Percentiles rank a stretch among this genome's conserved stretches.
These are phyloP conservation scores for Aricia artaxerxes DNA, from an alignment of 2,888 invertebrate species.

Conservation along the genomic window DNA sequence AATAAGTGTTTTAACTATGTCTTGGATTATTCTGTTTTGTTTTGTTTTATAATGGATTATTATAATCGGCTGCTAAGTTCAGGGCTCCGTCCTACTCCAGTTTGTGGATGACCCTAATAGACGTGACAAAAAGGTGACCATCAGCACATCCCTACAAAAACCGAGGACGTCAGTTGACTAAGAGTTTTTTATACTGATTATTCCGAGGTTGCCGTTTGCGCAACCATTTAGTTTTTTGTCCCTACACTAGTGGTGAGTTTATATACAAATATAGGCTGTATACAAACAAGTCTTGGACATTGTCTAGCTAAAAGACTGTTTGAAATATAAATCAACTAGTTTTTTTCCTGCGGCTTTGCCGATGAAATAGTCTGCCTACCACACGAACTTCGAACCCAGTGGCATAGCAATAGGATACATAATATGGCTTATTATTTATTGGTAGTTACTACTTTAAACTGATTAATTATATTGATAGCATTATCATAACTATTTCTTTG, in stretches of 20 bases:
- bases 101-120: constrained; percentile 53
- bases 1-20: too few relatives aligned
- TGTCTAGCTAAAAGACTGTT: not conserved
- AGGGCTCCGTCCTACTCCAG: constrained; percentile 51
- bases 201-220: constrained; percentile 52
- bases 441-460: too few relatives aligned
- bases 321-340: not conserved
- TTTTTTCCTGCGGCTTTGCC: too few relatives aligned
- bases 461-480: too few relatives aligned
- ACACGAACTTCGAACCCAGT: too few relatives aligned
- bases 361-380: too few relatives aligned
- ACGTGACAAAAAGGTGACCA: constrained; percentile 54
- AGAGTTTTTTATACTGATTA: constrained; percentile 49
- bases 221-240: constrained; percentile 40
- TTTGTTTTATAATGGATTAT: not conserved
- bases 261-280: not conserved
- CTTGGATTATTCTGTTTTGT: not conserved
- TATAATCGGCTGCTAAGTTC: constrained; percentile 39
- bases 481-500: too few relatives aligned
- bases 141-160: constrained; percentile 61
- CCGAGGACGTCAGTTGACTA: constrained; percentile 57
- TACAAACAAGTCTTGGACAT: not conserved
- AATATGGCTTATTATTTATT: too few relatives aligned
- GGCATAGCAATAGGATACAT: too few relatives aligned
- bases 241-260: constrained; percentile 6